Conservation (phyloP, 2,113 vertebrate species). For the Tringa solitaria region DNA sequence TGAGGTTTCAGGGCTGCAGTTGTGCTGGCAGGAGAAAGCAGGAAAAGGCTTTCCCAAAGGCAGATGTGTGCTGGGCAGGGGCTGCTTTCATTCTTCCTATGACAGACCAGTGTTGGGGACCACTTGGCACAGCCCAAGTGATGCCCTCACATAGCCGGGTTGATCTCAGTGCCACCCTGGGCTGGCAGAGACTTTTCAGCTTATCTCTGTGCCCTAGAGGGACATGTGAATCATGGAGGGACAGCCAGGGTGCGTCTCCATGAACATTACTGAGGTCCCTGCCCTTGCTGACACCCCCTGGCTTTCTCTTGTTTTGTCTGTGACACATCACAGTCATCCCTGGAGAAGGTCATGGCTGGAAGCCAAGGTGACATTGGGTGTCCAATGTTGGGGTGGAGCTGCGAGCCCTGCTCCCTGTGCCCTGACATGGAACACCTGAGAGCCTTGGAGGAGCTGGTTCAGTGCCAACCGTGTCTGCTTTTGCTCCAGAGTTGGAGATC, state of each 20-base stretch:
- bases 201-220: not conserved
- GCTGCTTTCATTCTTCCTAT: not conserved
- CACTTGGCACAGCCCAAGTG: not conserved
- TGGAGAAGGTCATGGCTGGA: not conserved
- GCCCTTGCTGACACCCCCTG: not conserved
- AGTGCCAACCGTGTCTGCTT: accelerated
- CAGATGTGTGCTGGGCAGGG: not conserved
- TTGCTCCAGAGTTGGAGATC: not conserved
- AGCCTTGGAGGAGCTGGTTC: not conserved
- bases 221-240: accelerated
- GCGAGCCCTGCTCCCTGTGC: not conserved
- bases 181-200: not conserved
- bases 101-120: too few relatives aligned
- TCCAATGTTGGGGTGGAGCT: not conserved
- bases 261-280: not conserved
- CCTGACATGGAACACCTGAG: not conserved
- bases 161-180: not conserved
- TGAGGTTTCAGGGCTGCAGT: not conserved
- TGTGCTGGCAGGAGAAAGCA: not conserved
- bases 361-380: not conserved
- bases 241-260: not conserved
- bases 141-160: not conserved
- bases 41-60: not conserved
- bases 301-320: not conserved
- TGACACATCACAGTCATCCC: not conserved